These are phyloP conservation scores for Urocyon cinereoargenteus DNA, from an alignment of 2,797 vertebrate species.

Conservation along the genomic window DNA sequence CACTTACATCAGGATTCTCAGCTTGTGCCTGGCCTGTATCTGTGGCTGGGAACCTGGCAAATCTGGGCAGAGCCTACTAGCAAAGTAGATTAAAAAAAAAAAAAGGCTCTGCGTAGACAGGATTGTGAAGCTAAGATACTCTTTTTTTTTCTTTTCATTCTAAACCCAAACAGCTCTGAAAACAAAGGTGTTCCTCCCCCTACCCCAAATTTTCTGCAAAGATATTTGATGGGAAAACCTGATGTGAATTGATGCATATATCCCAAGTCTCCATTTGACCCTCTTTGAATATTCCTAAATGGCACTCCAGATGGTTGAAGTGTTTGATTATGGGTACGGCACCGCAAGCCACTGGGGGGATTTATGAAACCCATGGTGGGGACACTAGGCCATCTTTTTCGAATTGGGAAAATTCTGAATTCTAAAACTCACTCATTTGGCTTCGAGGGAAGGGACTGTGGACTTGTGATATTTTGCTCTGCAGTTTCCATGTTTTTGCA, in stretches of 20 bases:
- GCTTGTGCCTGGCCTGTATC: not conserved
- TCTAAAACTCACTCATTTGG: not conserved
- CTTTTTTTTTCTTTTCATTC: not conserved
- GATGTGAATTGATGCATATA: not conserved
- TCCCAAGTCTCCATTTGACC: not conserved
- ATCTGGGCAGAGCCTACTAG: not conserved
- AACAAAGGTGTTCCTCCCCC: not conserved
- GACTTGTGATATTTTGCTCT: not conserved
- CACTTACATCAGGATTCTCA: not conserved
- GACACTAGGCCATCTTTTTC: not conserved
- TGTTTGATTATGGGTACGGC: not conserved
- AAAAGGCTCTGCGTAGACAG: not conserved
- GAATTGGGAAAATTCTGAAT: constrained; percentile 30
- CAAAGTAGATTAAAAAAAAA: not conserved
- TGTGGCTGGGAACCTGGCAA: not conserved
- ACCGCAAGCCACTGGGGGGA: no score
- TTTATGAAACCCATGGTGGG: not conserved
- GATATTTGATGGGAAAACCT: not conserved
- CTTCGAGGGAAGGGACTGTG: not conserved
- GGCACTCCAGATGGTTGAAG: not conserved
- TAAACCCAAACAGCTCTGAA: not conserved
- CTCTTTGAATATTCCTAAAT: not conserved
- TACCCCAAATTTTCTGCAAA: not conserved
- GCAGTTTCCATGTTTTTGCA: not conserved
- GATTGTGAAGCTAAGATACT: not conserved